Conservation (phyloP, 2,888 invertebrate species). For the Siphonodentalium dalli region DNA sequence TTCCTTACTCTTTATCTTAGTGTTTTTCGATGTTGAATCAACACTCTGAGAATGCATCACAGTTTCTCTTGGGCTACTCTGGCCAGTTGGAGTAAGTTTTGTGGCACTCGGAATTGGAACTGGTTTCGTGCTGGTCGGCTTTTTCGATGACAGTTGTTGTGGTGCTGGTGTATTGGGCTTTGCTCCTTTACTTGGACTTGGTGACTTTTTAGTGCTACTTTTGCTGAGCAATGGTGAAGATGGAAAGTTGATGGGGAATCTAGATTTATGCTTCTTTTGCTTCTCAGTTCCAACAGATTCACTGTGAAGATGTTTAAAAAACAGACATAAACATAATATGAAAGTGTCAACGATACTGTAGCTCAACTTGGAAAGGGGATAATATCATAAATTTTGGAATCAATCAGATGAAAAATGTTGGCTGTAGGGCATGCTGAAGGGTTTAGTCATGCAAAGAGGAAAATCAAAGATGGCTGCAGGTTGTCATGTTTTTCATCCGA, state of each 20-base stretch:
- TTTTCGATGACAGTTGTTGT: not conserved
- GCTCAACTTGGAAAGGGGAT: too few species aligned
- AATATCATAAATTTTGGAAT: too few species aligned
- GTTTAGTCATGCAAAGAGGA: too few species aligned
- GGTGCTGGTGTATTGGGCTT: not conserved
- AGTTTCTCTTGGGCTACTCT: slow-evolving; percentile 11
- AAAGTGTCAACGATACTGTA: too few species aligned
- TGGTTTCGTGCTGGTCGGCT: not conserved
- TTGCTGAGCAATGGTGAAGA: slow-evolving; percentile 40
- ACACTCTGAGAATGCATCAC: slow-evolving; percentile 9
- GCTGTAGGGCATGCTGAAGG: too few species aligned
- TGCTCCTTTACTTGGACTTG: not conserved
- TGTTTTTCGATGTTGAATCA: slow-evolving; percentile 1
- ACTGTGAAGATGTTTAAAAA: too few species aligned
- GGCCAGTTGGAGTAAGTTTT: not conserved
- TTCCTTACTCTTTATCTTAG: slow-evolving; percentile 29
- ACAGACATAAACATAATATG: slow-evolving; percentile 1
- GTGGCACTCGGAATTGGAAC: not conserved
- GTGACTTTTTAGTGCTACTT: too few species aligned
- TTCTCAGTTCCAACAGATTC: slow-evolving; percentile 69
- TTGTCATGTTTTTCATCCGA: too few species aligned
- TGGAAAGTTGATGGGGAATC: slow-evolving; percentile 38
- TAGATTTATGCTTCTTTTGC: slow-evolving; percentile 35
- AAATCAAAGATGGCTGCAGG: too few species aligned
- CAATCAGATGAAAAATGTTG: too few species aligned